phyloP scores from a whole-genome alignment of 2,113 vertebrate genomes.

The Pseudopodoces humilis region DNA sequence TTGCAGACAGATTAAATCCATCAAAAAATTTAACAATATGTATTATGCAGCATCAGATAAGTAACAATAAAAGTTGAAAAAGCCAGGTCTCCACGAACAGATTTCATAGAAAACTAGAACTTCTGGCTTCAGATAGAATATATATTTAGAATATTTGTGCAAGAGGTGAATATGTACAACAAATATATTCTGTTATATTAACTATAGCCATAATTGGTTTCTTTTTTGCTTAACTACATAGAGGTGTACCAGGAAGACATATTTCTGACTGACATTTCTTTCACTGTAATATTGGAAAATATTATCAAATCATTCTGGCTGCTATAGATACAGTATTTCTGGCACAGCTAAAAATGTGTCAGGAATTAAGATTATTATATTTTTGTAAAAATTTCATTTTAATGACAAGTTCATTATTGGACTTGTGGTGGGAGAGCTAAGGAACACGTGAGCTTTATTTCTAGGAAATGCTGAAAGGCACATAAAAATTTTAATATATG shows the following conservation, averaged over 20 bases:
- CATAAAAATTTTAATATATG: not conserved
- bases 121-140: slow-evolving; percentile 27
- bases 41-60: not conserved
- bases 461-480: slow-evolving; percentile 51
- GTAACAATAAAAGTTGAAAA: not conserved
- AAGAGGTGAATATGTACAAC: slow-evolving; percentile 23
- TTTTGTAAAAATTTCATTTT: not conserved
- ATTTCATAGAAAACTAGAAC: slow-evolving; percentile 54
- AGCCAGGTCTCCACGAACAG: not conserved
- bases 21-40: not conserved
- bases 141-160: not conserved
- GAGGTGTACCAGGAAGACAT: not conserved
- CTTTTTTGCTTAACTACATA: not conserved
- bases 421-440: not conserved
- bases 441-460: not conserved
- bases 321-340: not conserved
- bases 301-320: not conserved
- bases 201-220: not conserved
- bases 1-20: not conserved
- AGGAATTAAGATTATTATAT: not conserved
- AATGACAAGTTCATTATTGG: not conserved
- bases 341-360: not conserved
- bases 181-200: not conserved
- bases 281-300: not conserved
- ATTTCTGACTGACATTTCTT: not conserved